Base-by-base conservation (phyloP, 1,140 invertebrate genomes). In the Temnothorax longispinosus region DNA sequence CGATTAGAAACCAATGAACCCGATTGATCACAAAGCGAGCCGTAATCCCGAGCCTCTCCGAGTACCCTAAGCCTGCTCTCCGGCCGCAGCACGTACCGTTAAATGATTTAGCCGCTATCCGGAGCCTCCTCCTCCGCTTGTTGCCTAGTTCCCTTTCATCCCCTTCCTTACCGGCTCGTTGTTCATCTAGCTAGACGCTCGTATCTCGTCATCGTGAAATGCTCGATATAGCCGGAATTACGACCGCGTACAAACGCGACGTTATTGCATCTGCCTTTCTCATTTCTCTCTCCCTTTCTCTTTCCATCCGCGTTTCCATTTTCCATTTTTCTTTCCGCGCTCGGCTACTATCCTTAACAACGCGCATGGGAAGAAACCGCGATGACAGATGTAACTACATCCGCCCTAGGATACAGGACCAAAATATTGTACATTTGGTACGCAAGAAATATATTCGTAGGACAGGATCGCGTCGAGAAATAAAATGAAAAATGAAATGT, bases 1-100 rank as follows among this genome's bases (percentile, higher is more conserved):
- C 91, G 89, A 92, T 92, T 92, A 91, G 81, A 65, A 76, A 77
- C 77, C 78, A 86, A 87, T 84, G 76, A 90, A 86, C 84, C 64
- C 67, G 89, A 88, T 89, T 75, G 84, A 87, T 91, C 82, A 86
- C 82, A 88, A 86, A 88, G 86, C 78, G 77, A 76, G 27, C 50
- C 35, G 60, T 87, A 80, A 90, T 90, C 54, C 81, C 86, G 27
- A 74, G 52, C 56, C 32, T 35, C 56, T 35, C 56, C 58, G 44
- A 44, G 52, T 56, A 44, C 75, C 75, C 62, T 64, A 87, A 75
- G 64, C 56, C 72, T 81, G 71, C 44, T 80, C 47, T 44, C 62
- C 58, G 75, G 67, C 47, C 38, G 38, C 56, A 65, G 67, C 54
- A 84, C 85, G 88, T 80, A 65, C 65, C 77, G 74, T 87, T 86